Percentiles rank a stretch among this genome's conserved stretches.
phyloP scores from a whole-genome alignment of 2,797 vertebrate species.

The Perdix hodgsoniae region DNA sequence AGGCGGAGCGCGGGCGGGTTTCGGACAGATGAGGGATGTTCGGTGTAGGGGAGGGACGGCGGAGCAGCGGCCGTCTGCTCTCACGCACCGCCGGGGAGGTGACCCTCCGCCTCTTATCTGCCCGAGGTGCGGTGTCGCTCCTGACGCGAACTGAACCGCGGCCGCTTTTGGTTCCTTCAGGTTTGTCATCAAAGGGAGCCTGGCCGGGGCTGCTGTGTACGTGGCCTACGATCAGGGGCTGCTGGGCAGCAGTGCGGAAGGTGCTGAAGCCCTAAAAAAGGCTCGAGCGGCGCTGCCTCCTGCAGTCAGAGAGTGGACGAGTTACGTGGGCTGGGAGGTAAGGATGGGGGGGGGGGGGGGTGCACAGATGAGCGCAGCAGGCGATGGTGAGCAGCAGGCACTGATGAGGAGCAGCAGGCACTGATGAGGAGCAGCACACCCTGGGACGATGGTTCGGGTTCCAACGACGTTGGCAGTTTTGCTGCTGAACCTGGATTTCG shows the following conservation, averaged over 20 bases:
- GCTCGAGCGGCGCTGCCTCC: constrained; percentile 86
- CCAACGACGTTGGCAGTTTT: background rate
- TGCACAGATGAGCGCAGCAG: too few relatives aligned
- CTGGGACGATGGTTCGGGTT: rapidly evolving
- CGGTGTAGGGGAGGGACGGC: background rate
- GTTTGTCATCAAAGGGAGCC: constrained; percentile 87
- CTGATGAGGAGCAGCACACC: background rate
- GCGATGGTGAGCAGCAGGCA: too few relatives aligned
- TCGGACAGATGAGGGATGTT: background rate
- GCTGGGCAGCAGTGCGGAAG: constrained; percentile 85
- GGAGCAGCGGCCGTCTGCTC: too few relatives aligned
- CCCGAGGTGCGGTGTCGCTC: background rate
- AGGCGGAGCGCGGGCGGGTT: background rate
- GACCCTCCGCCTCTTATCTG: too few relatives aligned
- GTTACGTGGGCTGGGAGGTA: constrained; percentile 91
- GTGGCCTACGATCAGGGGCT: constrained; percentile 89
- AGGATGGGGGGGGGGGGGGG: background rate
- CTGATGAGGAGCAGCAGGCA: background rate
- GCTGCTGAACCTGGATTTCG: background rate
- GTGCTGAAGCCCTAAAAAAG: constrained; percentile 85
- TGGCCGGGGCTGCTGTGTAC: constrained; percentile 91
- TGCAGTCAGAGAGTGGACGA: constrained; percentile 89
- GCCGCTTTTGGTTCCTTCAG: constrained; percentile 71
- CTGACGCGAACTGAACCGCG: background rate
- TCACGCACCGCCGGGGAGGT: too few relatives aligned